Percentiles rank a stretch among this genome's conserved stretches.
Evolutionary conservation across 2,113 vertebrate genomes (phyloP).

Genomic region (Arenaria interpres): DNA sequence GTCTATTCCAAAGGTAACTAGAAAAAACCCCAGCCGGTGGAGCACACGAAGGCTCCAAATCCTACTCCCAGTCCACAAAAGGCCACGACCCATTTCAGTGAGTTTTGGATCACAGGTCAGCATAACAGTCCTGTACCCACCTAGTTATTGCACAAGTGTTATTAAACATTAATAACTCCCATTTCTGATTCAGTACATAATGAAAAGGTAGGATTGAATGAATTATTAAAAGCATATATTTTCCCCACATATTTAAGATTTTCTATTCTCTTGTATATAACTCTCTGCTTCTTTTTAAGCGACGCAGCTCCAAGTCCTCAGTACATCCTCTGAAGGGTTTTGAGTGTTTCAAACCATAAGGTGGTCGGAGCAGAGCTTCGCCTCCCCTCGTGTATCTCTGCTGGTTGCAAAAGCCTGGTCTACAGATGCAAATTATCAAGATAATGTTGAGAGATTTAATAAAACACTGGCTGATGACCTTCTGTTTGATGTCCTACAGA

Average conservation of each 20-base stretch:
- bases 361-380: background rate
- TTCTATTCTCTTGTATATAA: background rate
- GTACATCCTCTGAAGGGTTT: background rate
- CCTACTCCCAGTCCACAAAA: background rate
- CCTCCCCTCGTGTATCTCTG: background rate
- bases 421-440: constrained; percentile 25
- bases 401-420: background rate
- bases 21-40: background rate
- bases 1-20: background rate
- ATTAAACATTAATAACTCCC: background rate
- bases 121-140: background rate
- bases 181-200: background rate
- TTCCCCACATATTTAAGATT: background rate
- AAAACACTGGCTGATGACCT: constrained; percentile 10
- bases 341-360: background rate
- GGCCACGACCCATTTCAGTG: background rate
- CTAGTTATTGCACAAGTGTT: background rate
- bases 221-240: background rate
- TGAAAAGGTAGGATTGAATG: background rate
- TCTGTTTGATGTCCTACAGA: constrained; percentile 36
- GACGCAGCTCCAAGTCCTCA: background rate
- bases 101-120: background rate
- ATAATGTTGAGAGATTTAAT: constrained; percentile 50
- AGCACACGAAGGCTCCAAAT: background rate
- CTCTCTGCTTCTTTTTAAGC: background rate